phyloP scores from a whole-genome alignment of 2,888 invertebrate species.

The Sesia apiformis region DNA sequence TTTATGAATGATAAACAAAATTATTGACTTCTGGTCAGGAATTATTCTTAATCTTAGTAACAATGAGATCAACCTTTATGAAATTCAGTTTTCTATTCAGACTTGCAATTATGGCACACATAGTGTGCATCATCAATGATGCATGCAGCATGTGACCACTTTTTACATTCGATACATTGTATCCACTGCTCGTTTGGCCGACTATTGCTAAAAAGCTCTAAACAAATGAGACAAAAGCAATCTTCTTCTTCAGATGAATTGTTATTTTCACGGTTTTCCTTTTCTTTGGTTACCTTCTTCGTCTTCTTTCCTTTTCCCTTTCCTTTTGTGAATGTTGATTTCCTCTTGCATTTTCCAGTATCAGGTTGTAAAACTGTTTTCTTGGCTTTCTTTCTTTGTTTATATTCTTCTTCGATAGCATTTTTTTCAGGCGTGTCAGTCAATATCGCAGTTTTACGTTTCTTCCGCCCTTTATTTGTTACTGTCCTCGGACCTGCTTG shows the following conservation, averaged over 20 bases:
- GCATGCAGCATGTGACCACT: neutral
- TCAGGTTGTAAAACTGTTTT: slow-evolving; percentile 8
- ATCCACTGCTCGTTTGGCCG: slow-evolving; percentile 9
- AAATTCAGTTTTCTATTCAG: neutral
- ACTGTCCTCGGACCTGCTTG: slow-evolving; percentile 9
- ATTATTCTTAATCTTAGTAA: neutral
- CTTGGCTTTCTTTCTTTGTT: slow-evolving; percentile 11
- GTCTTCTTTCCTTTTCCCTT: slow-evolving; percentile 6
- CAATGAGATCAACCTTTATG: neutral
- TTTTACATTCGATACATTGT: slow-evolving; percentile 7
- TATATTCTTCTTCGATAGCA: slow-evolving; percentile 12
- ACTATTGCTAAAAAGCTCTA: neutral
- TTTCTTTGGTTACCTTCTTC: slow-evolving; percentile 6
- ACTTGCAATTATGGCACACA: neutral
- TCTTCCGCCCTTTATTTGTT: slow-evolving; percentile 9
- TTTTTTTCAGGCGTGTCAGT: slow-evolving; percentile 13
- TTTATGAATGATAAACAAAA: neutral
- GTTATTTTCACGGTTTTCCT: slow-evolving; percentile 5
- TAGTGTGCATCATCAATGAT: neutral
- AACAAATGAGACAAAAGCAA: slow-evolving; percentile 3
- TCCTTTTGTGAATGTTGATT: slow-evolving; percentile 3
- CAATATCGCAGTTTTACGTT: slow-evolving; percentile 9
- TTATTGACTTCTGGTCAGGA: neutral
- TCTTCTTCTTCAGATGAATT: slow-evolving; percentile 1
- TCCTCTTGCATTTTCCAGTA: slow-evolving; percentile 8